Conservation (phyloP, 2,113 vertebrate species). For the Oxyruncus cristatus region DNA sequence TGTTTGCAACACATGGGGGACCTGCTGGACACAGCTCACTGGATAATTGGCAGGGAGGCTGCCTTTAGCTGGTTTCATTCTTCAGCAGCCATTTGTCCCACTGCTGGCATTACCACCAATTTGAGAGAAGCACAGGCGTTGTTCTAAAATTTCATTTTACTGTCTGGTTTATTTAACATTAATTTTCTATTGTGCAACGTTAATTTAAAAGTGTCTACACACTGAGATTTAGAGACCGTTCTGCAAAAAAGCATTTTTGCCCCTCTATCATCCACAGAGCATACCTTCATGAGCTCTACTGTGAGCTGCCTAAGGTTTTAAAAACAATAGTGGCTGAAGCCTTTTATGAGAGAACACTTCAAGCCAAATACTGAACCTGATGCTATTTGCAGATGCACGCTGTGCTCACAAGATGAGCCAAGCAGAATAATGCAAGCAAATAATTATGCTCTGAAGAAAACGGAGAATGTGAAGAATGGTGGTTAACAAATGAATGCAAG, state of each 20-base stretch:
- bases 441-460: conserved; percentile 12
- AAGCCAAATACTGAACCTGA: not conserved
- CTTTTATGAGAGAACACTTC: not conserved
- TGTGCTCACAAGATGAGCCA: not conserved
- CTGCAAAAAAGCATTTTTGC: not conserved
- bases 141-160: not conserved
- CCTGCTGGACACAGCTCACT: not conserved
- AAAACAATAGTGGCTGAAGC: not conserved
- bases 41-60: not conserved
- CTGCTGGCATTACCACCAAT: not conserved
- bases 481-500: not conserved
- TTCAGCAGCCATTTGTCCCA: not conserved
- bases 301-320: not conserved
- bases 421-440: not conserved
- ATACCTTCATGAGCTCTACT: not conserved
- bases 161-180: not conserved
- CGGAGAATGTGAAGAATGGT: not conserved
- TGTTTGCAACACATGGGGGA: not conserved
- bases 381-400: not conserved
- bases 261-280: not conserved
- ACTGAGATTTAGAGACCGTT: not conserved
- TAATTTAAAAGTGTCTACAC: not conserved
- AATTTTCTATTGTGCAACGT: not conserved
- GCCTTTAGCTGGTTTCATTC: not conserved
- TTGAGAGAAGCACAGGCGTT: not conserved